Base-by-base conservation (phyloP, 2,113 vertebrate species). In the Hypocryptadius cinnamomeus region DNA sequence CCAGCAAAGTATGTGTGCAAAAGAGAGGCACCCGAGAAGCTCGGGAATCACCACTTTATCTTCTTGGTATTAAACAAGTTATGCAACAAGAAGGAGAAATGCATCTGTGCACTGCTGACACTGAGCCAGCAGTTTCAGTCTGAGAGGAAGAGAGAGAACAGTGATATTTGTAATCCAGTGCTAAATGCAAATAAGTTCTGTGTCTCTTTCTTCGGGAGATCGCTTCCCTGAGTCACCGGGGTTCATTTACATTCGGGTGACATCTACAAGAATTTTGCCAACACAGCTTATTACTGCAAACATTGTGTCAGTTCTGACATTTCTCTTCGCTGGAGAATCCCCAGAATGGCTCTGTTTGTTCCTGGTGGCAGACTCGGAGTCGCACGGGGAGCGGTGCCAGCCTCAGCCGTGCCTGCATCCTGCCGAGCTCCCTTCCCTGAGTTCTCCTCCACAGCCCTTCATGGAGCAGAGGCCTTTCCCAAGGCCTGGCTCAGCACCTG, bases 281-380 rank as follows among this genome's bases (percentile, higher is more conserved):
- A 90, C 87, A 83, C 60, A 74, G 87, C 57, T 94, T 78, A 90
- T 86, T 93, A 51, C 65, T 93, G 79, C 90, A 95, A 96, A 95
- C 72, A 90, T 64, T 84, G 76, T 95, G 89, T 94, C 92, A 96
- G 82, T 39, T 88, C 64, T 95, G 96, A 94, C 94, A 96, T 86
- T 90, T 80, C 63, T n/a, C 47, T 27, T 44, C 18, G 56, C 60
- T n/a, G 68, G 85, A 93, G 72, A 80, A 91, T 87, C 72, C 90
- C 72, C 50, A 40, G 81, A 28, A 50, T 4, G 83, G 48, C 57
- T 92, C 48, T 12, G 65, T 74, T 35, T 70, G n/a, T 79, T 79
- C 35, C 51, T 6, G 66, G 64, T 12, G 45, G 40, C 72, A 92
- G 77, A 66, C 73, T 48, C 0, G 6, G 33, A 82, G 78, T 37